A percentile compares a stretch with the other conserved stretches of the same genome.
These are phyloP conservation scores for Limonius californicus DNA, from an alignment of 1,140 invertebrate genomes.

Conservation along the genomic window DNA sequence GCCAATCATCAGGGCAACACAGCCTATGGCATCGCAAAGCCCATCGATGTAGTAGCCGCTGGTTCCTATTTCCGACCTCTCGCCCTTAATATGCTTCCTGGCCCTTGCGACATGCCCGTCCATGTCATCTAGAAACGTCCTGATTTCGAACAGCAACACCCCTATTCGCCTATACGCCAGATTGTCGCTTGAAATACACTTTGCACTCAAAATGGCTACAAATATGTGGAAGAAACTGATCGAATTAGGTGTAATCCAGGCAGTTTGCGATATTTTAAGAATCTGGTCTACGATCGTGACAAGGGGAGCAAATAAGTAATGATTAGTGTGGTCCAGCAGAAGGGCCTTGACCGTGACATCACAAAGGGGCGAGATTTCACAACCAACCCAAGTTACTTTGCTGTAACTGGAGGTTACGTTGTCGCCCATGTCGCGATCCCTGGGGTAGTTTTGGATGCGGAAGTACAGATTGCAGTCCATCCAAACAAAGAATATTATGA, in stretches of 20 bases:
- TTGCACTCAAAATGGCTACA: conserved; percentile 64
- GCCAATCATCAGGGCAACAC: conserved; percentile 62
- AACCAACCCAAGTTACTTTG: conserved; percentile 58
- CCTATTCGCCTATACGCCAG: conserved; percentile 63
- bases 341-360: conserved; percentile 72
- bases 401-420: conserved; percentile 48
- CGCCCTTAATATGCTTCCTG: conserved; percentile 63
- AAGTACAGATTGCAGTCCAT: conserved; percentile 60
- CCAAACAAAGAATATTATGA: conserved; percentile 55
- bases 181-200: conserved; percentile 64
- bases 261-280: conserved; percentile 57
- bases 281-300: conserved; percentile 62
- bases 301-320: conserved; percentile 70
- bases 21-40: conserved; percentile 69
- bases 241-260: conserved; percentile 71
- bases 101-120: conserved; percentile 75
- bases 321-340: conserved; percentile 70
- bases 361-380: conserved; percentile 67
- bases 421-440: conserved; percentile 38
- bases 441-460: conserved; percentile 57
- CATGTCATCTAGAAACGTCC: conserved; percentile 74
- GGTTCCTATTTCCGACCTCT: conserved; percentile 67
- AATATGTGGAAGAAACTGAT: conserved; percentile 73
- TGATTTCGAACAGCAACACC: conserved; percentile 67
- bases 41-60: conserved; percentile 71